Conservation (phyloP, 2,888 invertebrate genomes). For the Tineola bisselliella region DNA sequence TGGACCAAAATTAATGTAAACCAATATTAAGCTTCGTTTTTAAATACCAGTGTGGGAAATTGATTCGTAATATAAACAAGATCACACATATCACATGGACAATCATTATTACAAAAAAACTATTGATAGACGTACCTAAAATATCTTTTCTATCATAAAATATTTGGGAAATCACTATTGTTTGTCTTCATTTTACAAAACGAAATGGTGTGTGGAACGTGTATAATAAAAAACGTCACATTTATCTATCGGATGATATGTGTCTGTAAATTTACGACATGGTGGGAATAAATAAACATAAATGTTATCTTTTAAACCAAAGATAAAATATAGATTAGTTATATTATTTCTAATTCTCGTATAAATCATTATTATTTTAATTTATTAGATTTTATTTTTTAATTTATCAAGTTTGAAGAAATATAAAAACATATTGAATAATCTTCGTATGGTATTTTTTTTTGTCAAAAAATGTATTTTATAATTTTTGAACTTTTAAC, state of each 20-base stretch:
- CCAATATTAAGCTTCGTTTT: too few species aligned
- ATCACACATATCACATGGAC: too few species aligned
- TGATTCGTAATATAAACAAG: too few species aligned
- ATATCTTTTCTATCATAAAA: too few species aligned
- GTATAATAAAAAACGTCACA: not conserved
- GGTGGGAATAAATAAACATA: not conserved
- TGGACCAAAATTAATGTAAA: not conserved
- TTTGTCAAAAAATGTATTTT: too few species aligned
- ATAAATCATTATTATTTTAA: not conserved
- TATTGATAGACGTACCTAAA: too few species aligned
- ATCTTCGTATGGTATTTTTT: too few species aligned
- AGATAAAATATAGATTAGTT: not conserved
- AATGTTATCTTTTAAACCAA: not conserved
- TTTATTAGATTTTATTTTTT: not conserved
- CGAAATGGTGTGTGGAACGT: not conserved
- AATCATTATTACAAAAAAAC: too few species aligned
- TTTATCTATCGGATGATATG: not conserved
- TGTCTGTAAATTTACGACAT: not conserved
- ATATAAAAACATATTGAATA: too few species aligned
- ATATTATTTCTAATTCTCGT: not conserved
- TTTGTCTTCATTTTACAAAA: not conserved
- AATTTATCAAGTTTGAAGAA: not conserved
- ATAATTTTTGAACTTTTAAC: too few species aligned
- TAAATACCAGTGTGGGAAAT: too few species aligned
- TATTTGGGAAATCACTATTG: too few species aligned